Evolutionary conservation across 2,888 invertebrate species (phyloP).

Genomic region (Meganola albula): DNA sequence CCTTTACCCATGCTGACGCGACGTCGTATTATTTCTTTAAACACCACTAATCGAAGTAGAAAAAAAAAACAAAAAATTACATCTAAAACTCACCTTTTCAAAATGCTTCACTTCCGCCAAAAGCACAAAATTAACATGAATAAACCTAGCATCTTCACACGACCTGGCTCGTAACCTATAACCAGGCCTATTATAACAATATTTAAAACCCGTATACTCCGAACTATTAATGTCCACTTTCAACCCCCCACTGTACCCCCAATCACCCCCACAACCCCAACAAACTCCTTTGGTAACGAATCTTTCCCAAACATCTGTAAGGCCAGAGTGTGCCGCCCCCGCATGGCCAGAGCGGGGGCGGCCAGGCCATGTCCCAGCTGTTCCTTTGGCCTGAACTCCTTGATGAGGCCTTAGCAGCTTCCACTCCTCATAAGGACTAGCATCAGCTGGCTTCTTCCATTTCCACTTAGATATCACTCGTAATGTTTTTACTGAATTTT

Average conservation of each 20-base stretch:
- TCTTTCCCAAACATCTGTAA: constrained; percentile 43
- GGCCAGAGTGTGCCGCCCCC: constrained; percentile 47
- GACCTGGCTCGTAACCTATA: constrained; percentile 60
- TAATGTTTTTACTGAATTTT: constrained; percentile 43
- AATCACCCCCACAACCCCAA: constrained; percentile 68
- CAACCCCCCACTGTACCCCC: constrained; percentile 60
- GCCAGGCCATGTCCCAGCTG: constrained; percentile 68
- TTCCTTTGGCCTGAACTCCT: constrained; percentile 40
- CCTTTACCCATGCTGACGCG: too few relatives aligned
- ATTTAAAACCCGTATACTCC: constrained; percentile 73
- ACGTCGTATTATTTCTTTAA: too few relatives aligned
- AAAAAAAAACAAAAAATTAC: too few relatives aligned
- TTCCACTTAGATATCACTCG: constrained; percentile 75
- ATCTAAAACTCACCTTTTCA: constrained; percentile 81
- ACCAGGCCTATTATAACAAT: constrained; percentile 59
- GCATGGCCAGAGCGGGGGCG: constrained; percentile 56
- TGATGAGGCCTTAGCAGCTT: constrained; percentile 61
- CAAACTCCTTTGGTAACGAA: constrained; percentile 63
- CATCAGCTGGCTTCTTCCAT: constrained; percentile 69
- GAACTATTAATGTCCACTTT: constrained; percentile 65
- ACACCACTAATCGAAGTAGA: neutral
- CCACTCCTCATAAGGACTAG: constrained; percentile 58
- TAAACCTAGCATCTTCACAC: constrained; percentile 80
- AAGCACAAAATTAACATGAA: constrained; percentile 80
- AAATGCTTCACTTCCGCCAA: constrained; percentile 80